These are phyloP conservation scores for Trichoplusia ni DNA, from an alignment of 1,140 invertebrate genomes.

Conservation along the genomic window DNA sequence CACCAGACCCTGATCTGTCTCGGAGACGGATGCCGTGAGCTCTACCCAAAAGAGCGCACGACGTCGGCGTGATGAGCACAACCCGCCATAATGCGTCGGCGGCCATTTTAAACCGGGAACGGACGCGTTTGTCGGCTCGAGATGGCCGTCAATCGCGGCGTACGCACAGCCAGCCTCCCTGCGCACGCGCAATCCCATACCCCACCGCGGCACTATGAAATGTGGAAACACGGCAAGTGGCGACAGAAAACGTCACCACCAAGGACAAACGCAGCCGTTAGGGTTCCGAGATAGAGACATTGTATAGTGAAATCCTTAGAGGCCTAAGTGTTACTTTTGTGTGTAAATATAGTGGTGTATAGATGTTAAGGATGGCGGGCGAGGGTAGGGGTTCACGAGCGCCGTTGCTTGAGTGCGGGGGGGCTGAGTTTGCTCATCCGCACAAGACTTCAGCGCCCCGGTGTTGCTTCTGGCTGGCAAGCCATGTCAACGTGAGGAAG, in stretches of 20 bases:
- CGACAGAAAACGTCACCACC: conserved; percentile 75
- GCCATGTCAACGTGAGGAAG: conserved; percentile 87
- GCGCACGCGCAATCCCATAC: conserved; percentile 60
- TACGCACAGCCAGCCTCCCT: conserved; percentile 49
- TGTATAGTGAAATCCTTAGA: conserved; percentile 63
- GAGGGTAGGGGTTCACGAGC: conserved; percentile 56
- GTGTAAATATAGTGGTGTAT: conserved; percentile 78
- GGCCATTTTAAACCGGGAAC: conserved; percentile 76
- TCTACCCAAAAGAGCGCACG: conserved; percentile 61
- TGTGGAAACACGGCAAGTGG: conserved; percentile 82
- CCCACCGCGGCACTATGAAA: conserved; percentile 71
- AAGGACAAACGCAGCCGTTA: conserved; percentile 71
- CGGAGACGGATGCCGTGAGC: conserved; percentile 67
- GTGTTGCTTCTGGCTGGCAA: conserved; percentile 83
- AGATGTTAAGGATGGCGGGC: conserved; percentile 66
- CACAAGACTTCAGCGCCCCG: conserved; percentile 71
- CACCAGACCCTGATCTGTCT: conserved; percentile 31
- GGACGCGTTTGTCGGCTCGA: conserved; percentile 71
- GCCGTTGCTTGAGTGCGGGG: conserved; percentile 65
- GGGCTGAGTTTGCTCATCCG: conserved; percentile 57
- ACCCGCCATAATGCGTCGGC: conserved; percentile 78
- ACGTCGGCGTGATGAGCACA: conserved; percentile 77
- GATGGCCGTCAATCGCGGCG: conserved; percentile 72
- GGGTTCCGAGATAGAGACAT: conserved; percentile 74
- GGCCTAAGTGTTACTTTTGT: conserved; percentile 78